Evolutionary conservation across 1,140 invertebrate genomes (phyloP).

Genomic region (Oscheius sp.): DNA sequence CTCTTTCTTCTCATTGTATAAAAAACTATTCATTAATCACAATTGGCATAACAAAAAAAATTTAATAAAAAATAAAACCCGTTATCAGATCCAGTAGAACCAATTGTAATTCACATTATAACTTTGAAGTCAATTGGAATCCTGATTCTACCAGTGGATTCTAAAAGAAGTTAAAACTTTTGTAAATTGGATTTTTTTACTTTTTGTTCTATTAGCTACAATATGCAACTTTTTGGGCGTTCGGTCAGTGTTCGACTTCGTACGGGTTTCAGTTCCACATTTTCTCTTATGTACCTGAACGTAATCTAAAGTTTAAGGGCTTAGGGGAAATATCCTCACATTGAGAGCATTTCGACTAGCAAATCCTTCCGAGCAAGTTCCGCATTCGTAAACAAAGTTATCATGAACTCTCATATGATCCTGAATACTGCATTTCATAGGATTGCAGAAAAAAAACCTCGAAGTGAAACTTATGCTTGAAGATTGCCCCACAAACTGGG

Average conservation of each 20-base stretch:
- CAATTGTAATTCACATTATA: too few species aligned
- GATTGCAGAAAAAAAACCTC: not conserved
- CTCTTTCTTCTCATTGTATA: too few species aligned
- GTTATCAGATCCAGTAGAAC: too few species aligned
- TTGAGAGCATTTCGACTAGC: not conserved
- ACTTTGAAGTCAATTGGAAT: not conserved
- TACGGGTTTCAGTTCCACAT: not conserved
- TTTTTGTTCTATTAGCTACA: not conserved
- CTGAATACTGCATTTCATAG: not conserved
- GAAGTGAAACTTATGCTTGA: conserved; percentile 6
- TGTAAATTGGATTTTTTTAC: not conserved
- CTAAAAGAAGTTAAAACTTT: not conserved
- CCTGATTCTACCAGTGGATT: not conserved
- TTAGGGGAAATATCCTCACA: too few species aligned
- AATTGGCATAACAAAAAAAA: too few species aligned
- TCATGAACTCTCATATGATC: conserved; percentile 14
- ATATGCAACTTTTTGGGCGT: not conserved
- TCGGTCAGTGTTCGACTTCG: not conserved
- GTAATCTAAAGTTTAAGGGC: not conserved
- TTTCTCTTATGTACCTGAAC: not conserved
- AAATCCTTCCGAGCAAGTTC: conserved; percentile 3
- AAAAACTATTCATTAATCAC: too few species aligned
- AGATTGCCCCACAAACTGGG: conserved; percentile 12
- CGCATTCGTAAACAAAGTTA: not conserved
- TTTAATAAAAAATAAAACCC: too few species aligned